A percentile compares a stretch with the other conserved stretches of the same genome.
Evolutionary conservation across 1,140 invertebrate genomes (phyloP).

Genomic region (Ceratina australensis): DNA sequence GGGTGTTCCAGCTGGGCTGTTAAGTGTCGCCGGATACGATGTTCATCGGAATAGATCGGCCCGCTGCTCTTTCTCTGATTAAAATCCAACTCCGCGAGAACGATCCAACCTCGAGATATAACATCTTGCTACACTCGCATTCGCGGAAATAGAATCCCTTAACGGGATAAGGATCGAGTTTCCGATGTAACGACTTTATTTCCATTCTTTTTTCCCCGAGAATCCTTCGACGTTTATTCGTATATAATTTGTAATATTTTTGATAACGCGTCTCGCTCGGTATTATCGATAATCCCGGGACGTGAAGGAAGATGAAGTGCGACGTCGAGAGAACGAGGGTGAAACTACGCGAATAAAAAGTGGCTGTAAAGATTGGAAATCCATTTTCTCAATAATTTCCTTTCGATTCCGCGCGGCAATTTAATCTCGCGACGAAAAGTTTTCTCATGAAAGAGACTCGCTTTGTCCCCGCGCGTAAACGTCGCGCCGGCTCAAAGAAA

Average conservation of each 20-base stretch:
- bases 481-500: not conserved
- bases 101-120: no score
- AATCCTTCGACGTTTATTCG: no score
- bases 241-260: no score
- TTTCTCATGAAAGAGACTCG: not conserved
- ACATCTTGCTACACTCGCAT: no score
- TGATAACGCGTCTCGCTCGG: no score
- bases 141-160: no score
- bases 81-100: not conserved
- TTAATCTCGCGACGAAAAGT: constrained; percentile 19
- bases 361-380: not conserved
- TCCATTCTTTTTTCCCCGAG: no score
- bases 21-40: not conserved
- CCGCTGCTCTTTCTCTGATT: not conserved
- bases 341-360: not conserved
- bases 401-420: constrained; percentile 8
- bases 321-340: not conserved
- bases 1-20: not conserved
- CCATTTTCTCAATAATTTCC: constrained; percentile 18
- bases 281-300: no score
- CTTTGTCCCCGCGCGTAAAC: constrained; percentile 11
- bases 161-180: no score
- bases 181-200: no score
- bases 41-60: not conserved
- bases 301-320: not conserved